Evolutionary conservation across 2,797 vertebrate species (phyloP), one percentile per base, ranked within the genome.

Genomic region (Crenuchus spilurus): DNA sequence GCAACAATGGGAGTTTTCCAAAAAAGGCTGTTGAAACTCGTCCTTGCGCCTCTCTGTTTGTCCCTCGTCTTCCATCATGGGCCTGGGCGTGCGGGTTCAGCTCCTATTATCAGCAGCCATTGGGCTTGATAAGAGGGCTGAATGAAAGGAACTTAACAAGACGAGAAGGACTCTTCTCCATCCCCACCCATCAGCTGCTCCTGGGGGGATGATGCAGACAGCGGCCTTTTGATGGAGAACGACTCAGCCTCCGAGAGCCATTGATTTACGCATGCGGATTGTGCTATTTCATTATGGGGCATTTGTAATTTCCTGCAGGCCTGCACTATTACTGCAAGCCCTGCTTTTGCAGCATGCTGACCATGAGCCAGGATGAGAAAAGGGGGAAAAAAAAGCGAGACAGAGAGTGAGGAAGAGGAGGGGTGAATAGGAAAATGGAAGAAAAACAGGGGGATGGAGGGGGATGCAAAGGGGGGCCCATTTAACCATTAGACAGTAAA

Each of bases 61-160:
- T 74, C 49, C 67, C 42, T 62, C 33, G 42, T 78, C 48, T 64
- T 75, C 57, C 46, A 68, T 80, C 72, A 67, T 70, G 60, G 60
- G 62, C 75, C 51, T 54, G 72, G 61, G 48, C 49, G 48, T 65
- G 6, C 16, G 3, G 57, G 52, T 69, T 58, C 72, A 67, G 64
- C 49, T 67, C 57, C 52, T 57, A 82, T 82, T 80, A 75, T 73
- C 39, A 64, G 64, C 70, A 51, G 78, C 74, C 77, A 70, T 58
- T 67, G 35, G 74, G 66, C 35, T 44, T 39, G 46, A 78, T 77
- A 80, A 82, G 65, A 78, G 75, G 52, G 46, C 11, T 6, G 42
- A 80, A 80, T 80, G 72, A 82, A 82, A 82, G 72, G 31, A 74
- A 70, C 81, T 78, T 80, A 82, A 80, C 78, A 77, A 77, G 72